Evolutionary conservation across 2,113 vertebrate species (phyloP).

Genomic region (Caranx ignobilis): DNA sequence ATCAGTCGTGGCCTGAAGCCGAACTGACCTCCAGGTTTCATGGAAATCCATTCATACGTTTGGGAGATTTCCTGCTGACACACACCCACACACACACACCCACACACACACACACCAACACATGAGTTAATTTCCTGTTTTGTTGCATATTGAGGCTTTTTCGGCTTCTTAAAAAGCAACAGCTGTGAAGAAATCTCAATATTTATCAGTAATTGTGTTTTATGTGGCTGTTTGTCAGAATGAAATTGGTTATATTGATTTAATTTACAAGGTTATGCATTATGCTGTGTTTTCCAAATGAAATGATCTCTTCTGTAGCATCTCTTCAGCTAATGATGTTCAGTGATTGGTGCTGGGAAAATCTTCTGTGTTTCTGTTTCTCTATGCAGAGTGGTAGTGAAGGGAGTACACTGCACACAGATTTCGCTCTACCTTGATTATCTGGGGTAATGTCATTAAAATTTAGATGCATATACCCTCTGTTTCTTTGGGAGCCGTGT

Average conservation of each 20-base stretch:
- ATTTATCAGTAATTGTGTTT: neutral
- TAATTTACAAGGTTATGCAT: neutral
- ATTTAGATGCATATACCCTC: neutral
- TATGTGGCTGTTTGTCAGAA: constrained; percentile 5
- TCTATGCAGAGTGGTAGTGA: neutral
- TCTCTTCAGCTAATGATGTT: neutral
- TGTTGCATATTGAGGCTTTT: neutral
- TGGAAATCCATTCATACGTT: constrained; percentile 27
- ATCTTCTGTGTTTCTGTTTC: neutral
- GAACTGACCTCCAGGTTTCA: constrained; percentile 29
- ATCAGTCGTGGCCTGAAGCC: constrained; percentile 30
- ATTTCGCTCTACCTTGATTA: neutral
- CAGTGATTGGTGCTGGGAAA: neutral
- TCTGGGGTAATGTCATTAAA: constrained; percentile 12
- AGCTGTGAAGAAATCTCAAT: neutral
- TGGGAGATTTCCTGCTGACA: constrained; percentile 24
- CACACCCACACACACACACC: constrained; percentile 12
- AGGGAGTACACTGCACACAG: neutral
- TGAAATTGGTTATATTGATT: constrained; percentile 5
- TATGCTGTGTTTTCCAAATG: neutral
- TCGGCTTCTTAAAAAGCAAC: constrained; percentile 1
- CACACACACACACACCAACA: constrained; percentile 6
- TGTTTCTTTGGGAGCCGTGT: neutral
- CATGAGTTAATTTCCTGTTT: neutral
- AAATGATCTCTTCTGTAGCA: neutral